Evolutionary conservation across 1,140 invertebrate genomes (phyloP), one percentile per base, ranked within the genome.

Genomic region (Cydia splendana): DNA sequence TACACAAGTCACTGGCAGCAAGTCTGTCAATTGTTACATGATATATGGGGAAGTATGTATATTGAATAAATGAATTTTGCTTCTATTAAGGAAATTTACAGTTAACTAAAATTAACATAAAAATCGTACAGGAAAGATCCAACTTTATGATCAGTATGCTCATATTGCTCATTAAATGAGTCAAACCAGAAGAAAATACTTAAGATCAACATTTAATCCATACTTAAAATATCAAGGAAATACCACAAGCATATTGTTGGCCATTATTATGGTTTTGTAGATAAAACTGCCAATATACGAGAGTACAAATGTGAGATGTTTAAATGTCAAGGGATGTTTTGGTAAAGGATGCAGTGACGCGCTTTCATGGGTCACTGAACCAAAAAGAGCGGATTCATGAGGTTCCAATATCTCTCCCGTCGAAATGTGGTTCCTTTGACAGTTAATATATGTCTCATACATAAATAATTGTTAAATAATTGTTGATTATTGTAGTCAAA

Each of bases 281-380:
- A 57, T 57, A 57, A 57, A 57, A 57, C 53, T 57, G 53, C 4
- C 53, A 57, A 57, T 57, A 24, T 62, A 24, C 10, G 57, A 57
- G 13, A 9, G 57, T 62, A 62, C 57, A 62, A 62, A 62, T 24
- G 57, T 24, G 57, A 62, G 57, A 24, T 24, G 20, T 24, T 20
- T 62, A 62, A 62, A 62, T 62, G 57, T 62, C 57, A 62, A 62
- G 57, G 57, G 20, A 62, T 62, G 57, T 62, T 62, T 62, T 62
- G 18, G 57, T 62, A 24, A 62, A 20, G 57, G 57, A 24, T 62
- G 7, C 18, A 62, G 18, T 2, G n/a, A 62, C 6, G 57, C 18
- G 13, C 7, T 62, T 62, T 10, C 57, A 20, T 24, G 57, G 57
- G 57, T 62, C 57, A 62, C 20, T 62, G 57, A 62, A n/a, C 57